phyloP scores from a whole-genome alignment of 2,113 vertebrate species.

The Globicephala melas region DNA sequence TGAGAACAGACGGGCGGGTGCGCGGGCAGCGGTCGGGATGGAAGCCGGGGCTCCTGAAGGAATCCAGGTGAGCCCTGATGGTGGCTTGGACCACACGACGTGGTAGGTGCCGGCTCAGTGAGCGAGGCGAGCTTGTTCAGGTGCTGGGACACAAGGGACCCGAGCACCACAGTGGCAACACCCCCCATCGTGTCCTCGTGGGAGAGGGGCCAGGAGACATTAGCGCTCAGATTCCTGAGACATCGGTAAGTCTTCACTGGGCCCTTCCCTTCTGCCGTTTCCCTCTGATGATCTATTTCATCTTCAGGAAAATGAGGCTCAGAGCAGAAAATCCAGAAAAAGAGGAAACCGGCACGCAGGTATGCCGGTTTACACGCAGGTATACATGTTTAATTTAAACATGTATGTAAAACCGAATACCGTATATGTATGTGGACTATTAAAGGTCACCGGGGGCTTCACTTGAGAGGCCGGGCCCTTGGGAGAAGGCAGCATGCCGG shows the following conservation, averaged over 20 bases:
- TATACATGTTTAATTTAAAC: background rate
- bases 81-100: background rate
- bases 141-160: background rate
- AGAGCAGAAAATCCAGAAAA: background rate
- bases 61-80: background rate
- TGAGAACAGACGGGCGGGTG: background rate
- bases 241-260: accelerated
- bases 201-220: background rate
- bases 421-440: accelerated
- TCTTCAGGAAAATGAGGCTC: background rate
- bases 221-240: background rate
- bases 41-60: background rate
- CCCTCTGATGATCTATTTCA: too few species aligned
- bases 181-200: accelerated
- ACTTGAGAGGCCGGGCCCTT: accelerated
- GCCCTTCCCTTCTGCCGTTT: background rate
- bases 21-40: background rate
- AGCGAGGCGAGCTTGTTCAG: accelerated
- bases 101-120: accelerated
- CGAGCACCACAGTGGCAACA: background rate
- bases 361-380: too few species aligned
- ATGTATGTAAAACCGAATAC: accelerated
- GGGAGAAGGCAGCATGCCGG: background rate
- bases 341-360: accelerated
- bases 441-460: too few species aligned